Base-by-base conservation (phyloP, 2,113 vertebrate genomes). In the Halcyon senegalensis region DNA sequence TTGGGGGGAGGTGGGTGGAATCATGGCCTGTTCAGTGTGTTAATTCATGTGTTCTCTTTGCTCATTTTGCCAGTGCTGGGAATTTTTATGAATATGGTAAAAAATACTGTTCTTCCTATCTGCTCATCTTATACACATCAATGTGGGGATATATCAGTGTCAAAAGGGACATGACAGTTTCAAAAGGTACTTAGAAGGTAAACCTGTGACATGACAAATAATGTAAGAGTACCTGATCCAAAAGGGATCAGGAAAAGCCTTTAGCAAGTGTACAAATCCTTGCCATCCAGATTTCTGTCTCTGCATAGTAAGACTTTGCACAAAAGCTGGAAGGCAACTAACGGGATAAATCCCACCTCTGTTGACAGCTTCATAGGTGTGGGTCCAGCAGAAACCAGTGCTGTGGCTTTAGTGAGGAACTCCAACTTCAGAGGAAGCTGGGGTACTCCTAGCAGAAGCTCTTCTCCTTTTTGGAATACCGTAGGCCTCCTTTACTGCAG, bases 121-220 rank as follows among this genome's bases (percentile, higher is more conserved):
- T 59, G 13, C 23, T 86, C 46, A 66, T 92, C 62, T 86, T 60
- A 28, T 4, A 33, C 12, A 7, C 48, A 2, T 37, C 8, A 1
- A 44, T 53, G 81, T 43, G 64, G 55, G 59, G 48, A 56, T 87
- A 7, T 20, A 44, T 73, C 76, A 55, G 39, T 41, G 73, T 92
- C 82, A 95, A 56, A 91, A 2, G 90, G 75, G 56, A 78, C 63
- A 41, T 48, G 87, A 75, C 37, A 60, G 33, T 64, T 86, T 67
- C 62, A 68, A 81, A 91, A 70, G 39, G n/a, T 39, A 82, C 79
- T 70, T 84, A 13, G 63, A 82, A 90, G 72, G 59, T 23, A 92
- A 96, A 89, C 48, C 46, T 53, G 64, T 64, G 88, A 74, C 77
- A 41, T 79, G 79, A 78, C 73, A 89, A 89, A 33, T 31, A 48